Conservation (phyloP, 2,888 invertebrate genomes). For the Onthophagus sagittarius region DNA sequence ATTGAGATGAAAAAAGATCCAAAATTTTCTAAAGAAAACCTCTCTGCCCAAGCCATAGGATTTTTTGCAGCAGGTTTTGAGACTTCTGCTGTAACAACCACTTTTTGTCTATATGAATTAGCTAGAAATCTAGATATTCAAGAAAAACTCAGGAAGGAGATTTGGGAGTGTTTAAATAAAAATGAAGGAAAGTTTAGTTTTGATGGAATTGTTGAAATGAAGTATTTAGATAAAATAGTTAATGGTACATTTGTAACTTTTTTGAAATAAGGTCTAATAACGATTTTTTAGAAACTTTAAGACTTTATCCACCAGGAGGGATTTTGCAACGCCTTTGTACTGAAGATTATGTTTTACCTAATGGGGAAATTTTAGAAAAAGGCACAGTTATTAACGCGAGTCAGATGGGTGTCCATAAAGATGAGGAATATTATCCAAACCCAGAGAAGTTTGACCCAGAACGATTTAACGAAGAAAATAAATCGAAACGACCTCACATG, state of each 20-base stretch:
- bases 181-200: background rate
- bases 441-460: background rate
- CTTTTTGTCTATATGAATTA: slow-evolving; percentile 5
- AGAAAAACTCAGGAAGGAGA: background rate
- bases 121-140: background rate
- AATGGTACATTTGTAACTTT: background rate
- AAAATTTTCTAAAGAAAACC: background rate
- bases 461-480: background rate
- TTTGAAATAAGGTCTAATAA: too few relatives aligned
- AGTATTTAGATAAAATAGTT: background rate
- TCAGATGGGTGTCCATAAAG: background rate
- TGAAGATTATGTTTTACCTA: background rate
- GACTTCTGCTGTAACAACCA: background rate
- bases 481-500: background rate
- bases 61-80: slow-evolving; percentile 1
- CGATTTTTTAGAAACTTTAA: background rate
- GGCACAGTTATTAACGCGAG: background rate
- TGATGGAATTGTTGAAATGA: slow-evolving; percentile 5
- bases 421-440: background rate
- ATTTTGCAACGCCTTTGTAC: background rate
- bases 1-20: background rate
- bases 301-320: background rate
- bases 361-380: background rate
- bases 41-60: background rate
- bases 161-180: background rate